Evolutionary conservation across 2,797 vertebrate genomes (phyloP).

Genomic region (Bucorvus abyssinicus): DNA sequence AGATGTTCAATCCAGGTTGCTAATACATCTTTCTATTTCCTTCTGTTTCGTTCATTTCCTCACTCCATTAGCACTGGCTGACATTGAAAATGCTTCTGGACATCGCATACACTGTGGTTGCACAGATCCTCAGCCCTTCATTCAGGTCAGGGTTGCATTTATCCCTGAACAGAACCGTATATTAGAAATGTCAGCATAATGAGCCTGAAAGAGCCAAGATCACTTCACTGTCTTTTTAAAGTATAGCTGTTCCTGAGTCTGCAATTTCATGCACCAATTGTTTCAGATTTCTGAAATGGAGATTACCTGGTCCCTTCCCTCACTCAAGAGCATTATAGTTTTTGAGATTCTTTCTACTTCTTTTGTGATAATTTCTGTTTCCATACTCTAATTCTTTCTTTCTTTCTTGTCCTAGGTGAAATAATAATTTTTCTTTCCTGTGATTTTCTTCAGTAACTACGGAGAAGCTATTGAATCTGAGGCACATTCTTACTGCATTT

Average conservation of each 20-base stretch:
- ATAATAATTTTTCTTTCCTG: neutral
- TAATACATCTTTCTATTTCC: neutral
- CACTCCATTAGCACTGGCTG: neutral
- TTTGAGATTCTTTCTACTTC: neutral
- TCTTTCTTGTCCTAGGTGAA: neutral
- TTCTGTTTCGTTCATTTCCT: neutral
- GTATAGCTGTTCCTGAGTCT: neutral
- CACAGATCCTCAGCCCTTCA: neutral
- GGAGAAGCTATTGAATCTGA: neutral
- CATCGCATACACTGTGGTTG: neutral
- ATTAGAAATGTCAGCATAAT: constrained; percentile 21
- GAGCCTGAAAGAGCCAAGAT: neutral
- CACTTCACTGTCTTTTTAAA: neutral
- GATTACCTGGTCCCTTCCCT: neutral
- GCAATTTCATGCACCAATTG: constrained; percentile 39
- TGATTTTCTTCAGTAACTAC: neutral
- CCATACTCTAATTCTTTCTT: neutral
- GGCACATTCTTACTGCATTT: neutral
- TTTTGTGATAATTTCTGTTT: neutral
- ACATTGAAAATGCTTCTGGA: neutral
- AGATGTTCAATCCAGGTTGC: neutral
- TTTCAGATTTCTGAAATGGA: constrained; percentile 29
- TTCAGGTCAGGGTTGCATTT: neutral
- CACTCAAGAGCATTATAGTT: neutral
- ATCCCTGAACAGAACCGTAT: neutral